A percentile compares a stretch with the other conserved stretches of the same genome.
phyloP scores from a whole-genome alignment of 2,797 vertebrate genomes.

The Setipinna tenuifilis region DNA sequence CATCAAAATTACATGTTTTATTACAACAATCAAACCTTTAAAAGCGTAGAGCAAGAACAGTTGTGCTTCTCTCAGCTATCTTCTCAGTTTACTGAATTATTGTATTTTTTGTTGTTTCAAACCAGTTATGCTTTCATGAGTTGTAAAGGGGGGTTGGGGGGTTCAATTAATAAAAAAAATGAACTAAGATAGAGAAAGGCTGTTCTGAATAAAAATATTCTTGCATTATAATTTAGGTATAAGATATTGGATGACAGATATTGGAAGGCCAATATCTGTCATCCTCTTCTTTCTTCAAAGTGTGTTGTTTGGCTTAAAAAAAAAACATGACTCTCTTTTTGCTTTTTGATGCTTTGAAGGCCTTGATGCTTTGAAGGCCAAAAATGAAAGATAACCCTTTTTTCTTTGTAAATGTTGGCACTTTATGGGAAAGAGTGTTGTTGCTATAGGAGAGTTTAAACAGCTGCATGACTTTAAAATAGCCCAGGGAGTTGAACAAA shows the following conservation, averaged over 20 bases:
- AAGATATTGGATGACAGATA: too few species aligned
- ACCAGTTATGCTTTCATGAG: neutral
- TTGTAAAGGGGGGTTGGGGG: neutral
- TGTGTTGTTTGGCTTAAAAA: neutral
- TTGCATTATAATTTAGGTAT: neutral
- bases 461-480: conserved; percentile 11
- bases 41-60: neutral
- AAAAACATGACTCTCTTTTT: neutral
- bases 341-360: conserved; percentile 2
- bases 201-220: neutral
- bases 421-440: conserved; percentile 21
- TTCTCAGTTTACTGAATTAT: neutral
- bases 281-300: neutral
- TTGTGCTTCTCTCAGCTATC: neutral
- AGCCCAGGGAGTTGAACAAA: neutral
- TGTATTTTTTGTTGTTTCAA: neutral
- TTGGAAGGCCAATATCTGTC: neutral
- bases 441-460: neutral
- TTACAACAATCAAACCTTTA: neutral
- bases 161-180: neutral
- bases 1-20: neutral
- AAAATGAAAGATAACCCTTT: neutral
- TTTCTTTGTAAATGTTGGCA: conserved; percentile 18
- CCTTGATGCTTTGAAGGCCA: neutral
- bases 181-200: neutral